Percentiles rank a stretch among this genome's conserved stretches.
Evolutionary conservation across 1,140 invertebrate genomes (phyloP).

Genomic region (Drosophila sturtevanti): DNA sequence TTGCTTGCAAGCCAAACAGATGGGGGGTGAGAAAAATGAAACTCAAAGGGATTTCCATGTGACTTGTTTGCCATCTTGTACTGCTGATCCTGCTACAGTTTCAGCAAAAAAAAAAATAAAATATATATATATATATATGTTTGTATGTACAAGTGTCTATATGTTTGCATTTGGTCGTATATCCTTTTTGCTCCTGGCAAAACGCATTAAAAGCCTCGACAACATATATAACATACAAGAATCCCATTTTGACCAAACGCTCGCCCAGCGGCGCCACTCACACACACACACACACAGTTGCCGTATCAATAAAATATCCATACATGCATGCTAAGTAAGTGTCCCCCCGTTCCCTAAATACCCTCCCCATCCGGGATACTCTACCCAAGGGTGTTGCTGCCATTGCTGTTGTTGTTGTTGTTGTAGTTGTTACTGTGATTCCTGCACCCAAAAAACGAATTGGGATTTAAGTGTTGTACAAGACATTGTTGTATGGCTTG

Average conservation of each 20-base stretch:
- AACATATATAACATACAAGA: constrained; percentile 42
- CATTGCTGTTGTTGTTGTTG: background rate
- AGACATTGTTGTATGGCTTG: constrained; percentile 50
- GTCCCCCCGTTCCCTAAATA: constrained; percentile 19
- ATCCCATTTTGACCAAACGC: constrained; percentile 16
- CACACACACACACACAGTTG: constrained; percentile 35
- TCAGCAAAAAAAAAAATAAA: too few relatives aligned
- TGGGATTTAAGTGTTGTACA: constrained; percentile 79
- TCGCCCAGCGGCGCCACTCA: constrained; percentile 55
- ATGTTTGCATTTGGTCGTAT: background rate
- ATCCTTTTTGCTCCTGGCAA: constrained; percentile 30
- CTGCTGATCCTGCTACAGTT: constrained; percentile 25
- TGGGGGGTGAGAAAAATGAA: too few relatives aligned
- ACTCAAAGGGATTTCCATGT: constrained; percentile 73
- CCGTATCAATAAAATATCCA: constrained; percentile 80
- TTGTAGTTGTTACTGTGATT: constrained; percentile 68
- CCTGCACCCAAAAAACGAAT: constrained; percentile 69
- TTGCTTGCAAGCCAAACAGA: constrained; percentile 21
- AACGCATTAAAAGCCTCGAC: constrained; percentile 74
- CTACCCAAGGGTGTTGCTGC: background rate
- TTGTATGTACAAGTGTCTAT: too few relatives aligned
- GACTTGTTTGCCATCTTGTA: constrained; percentile 41
- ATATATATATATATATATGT: too few relatives aligned
- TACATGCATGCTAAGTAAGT: constrained; percentile 81
- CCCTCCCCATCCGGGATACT: background rate